Evolutionary conservation across 2,797 vertebrate species (phyloP).

Genomic region (Propithecus perrieri): DNA sequence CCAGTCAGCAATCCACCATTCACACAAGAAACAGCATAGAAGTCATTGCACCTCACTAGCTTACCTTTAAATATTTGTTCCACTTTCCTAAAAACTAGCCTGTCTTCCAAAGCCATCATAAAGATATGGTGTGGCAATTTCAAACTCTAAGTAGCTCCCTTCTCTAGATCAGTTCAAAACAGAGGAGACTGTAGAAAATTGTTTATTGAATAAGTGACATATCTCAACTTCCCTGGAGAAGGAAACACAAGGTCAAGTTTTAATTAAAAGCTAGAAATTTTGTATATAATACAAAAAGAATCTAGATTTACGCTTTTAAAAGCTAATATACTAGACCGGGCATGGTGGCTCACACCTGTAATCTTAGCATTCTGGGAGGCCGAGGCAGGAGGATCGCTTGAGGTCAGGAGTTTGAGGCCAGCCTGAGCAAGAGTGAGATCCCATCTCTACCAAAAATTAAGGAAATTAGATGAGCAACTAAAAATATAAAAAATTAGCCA

Average conservation of each 20-base stretch:
- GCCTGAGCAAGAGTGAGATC: too few species aligned
- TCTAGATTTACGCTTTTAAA: neutral
- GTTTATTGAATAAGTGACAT: neutral
- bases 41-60: neutral
- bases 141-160: slow-evolving; percentile 9
- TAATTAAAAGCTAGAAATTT: slow-evolving; percentile 47
- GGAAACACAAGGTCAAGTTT: slow-evolving; percentile 1
- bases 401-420: too few species aligned
- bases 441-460: too few species aligned
- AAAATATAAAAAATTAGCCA: too few species aligned
- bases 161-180: neutral
- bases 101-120: slow-evolving; percentile 15
- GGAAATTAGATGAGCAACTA: too few species aligned
- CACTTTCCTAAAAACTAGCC: slow-evolving; percentile 47
- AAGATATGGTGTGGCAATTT: neutral
- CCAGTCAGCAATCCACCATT: slow-evolving; percentile 49
- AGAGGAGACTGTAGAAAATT: neutral
- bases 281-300: slow-evolving; percentile 12
- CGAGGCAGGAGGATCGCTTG: too few species aligned
- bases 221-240: neutral
- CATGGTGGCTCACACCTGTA: too few species aligned
- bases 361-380: too few species aligned
- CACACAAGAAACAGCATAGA: slow-evolving; percentile 9
- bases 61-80: slow-evolving; percentile 32
- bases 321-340: neutral